phyloP scores from a whole-genome alignment of 1,140 invertebrate genomes.

The Pomacea maculata region DNA sequence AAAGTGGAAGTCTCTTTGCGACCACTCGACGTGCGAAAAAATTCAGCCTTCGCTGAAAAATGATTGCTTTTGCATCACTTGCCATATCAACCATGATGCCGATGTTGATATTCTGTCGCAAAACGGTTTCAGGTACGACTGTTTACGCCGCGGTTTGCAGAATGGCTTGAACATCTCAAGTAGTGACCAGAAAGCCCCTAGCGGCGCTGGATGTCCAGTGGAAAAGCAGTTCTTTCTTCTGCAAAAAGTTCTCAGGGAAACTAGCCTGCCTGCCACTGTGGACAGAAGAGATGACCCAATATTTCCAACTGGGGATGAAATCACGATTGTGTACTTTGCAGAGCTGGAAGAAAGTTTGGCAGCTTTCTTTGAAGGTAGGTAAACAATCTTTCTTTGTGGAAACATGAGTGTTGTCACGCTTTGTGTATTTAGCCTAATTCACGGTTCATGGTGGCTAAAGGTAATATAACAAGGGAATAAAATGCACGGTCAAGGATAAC shows the following conservation, averaged over 20 bases:
- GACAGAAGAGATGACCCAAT: constrained; percentile 6
- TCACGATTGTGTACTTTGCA: constrained; percentile 33
- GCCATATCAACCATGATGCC: not conserved
- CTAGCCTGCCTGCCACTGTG: not conserved
- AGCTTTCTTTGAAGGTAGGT: constrained; percentile 29
- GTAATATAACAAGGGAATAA: no score
- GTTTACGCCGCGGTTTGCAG: no score
- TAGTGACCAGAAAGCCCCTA: no score
- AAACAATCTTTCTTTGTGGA: not conserved
- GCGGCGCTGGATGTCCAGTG: not conserved
- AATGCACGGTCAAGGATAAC: no score
- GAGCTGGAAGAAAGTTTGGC: constrained; percentile 39
- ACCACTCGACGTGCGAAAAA: no score
- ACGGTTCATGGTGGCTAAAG: no score
- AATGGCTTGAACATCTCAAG: no score
- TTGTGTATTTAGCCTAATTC: no score
- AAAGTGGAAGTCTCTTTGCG: no score
- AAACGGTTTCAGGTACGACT: not conserved
- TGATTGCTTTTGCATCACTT: not conserved
- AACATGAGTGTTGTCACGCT: no score
- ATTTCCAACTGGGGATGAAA: not conserved
- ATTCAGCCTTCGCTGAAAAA: no score
- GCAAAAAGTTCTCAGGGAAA: not conserved
- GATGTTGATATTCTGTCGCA: not conserved
- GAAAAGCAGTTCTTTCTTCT: constrained; percentile 1